Conservation (phyloP, 2,888 invertebrate species). For the Pseudanteris insignis region DNA sequence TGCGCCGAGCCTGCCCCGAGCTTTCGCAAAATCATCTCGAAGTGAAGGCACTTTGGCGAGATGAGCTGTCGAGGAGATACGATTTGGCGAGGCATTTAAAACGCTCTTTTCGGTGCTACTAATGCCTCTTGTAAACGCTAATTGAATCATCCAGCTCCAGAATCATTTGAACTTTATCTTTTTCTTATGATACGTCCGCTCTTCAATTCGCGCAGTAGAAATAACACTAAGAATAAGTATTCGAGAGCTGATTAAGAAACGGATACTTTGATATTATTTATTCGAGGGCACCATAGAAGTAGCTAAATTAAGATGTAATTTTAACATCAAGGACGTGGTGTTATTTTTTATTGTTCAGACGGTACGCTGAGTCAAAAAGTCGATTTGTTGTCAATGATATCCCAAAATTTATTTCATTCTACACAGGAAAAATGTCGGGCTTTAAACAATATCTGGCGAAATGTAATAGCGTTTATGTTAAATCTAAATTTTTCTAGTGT, state of each 20-base stretch:
- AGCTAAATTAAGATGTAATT: too few relatives aligned
- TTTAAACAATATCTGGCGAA: too few relatives aligned
- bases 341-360: too few relatives aligned
- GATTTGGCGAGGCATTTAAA: conserved; percentile 45
- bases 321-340: too few relatives aligned
- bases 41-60: conserved; percentile 42
- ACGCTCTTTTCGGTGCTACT: conserved; percentile 37
- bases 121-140: conserved; percentile 41
- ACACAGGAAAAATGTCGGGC: too few relatives aligned
- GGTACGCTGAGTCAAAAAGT: too few relatives aligned
- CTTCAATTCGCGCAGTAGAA: conserved; percentile 7
- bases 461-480: too few relatives aligned
- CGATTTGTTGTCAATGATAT: too few relatives aligned
- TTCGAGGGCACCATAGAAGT: too few relatives aligned
- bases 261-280: neutral
- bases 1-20: conserved; percentile 32
- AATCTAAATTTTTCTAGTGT: too few relatives aligned
- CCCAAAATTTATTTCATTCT: too few relatives aligned
- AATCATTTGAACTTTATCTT: conserved; percentile 33
- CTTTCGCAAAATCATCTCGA: conserved; percentile 40
- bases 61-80: conserved; percentile 45
- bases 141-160: conserved; percentile 40
- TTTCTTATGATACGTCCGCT: conserved; percentile 1
- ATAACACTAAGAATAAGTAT: conserved; percentile 1
- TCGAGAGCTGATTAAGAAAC: neutral